Percentiles rank a stretch among this genome's conserved stretches.
Conservation (phyloP, 2,888 invertebrate species). For the Cosmopolites sordidus region DNA sequence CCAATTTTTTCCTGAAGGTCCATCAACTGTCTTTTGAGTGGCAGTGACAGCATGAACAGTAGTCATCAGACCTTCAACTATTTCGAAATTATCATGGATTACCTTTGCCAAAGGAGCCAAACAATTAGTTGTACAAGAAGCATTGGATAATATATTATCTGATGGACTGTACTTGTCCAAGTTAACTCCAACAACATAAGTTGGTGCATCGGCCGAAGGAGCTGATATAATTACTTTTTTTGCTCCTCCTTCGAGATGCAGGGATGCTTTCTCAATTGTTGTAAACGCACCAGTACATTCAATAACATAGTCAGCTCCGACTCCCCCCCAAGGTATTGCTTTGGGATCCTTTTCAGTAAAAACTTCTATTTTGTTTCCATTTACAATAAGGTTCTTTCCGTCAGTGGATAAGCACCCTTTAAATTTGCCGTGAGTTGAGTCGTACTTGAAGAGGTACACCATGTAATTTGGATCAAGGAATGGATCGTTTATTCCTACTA, state of each 20-base stretch:
- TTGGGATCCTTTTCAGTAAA: slow-evolving; percentile 79
- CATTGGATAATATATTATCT: slow-evolving; percentile 64
- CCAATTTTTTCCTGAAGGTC: slow-evolving; percentile 55
- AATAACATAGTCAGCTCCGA: slow-evolving; percentile 63
- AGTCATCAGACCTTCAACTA: slow-evolving; percentile 84
- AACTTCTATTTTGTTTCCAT: slow-evolving; percentile 82
- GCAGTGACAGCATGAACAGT: slow-evolving; percentile 95
- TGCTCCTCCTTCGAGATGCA: slow-evolving; percentile 45
- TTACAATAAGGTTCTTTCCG: slow-evolving; percentile 74
- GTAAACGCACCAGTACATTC: slow-evolving; percentile 74
- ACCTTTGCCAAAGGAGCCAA: slow-evolving; percentile 76
- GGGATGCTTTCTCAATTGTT: slow-evolving; percentile 61
- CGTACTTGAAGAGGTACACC: slow-evolving; percentile 97
- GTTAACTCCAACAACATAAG: slow-evolving; percentile 72
- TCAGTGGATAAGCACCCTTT: slow-evolving; percentile 76
- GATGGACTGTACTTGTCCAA: slow-evolving; percentile 57
- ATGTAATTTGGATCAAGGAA: slow-evolving; percentile 95
- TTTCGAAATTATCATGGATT: slow-evolving; percentile 66
- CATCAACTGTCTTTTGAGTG: slow-evolving; percentile 92
- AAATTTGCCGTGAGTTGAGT: slow-evolving; percentile 95
- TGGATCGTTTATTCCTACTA: slow-evolving; percentile 95
- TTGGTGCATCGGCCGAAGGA: slow-evolving; percentile 69
- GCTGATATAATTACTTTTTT: slow-evolving; percentile 52
- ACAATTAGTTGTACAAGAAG: slow-evolving; percentile 83
- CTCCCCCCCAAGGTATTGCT: slow-evolving; percentile 61